Percentiles rank a stretch among this genome's conserved stretches.
Conservation (phyloP, 2,113 vertebrate genomes). For the Nothobranchius kuhntae region DNA sequence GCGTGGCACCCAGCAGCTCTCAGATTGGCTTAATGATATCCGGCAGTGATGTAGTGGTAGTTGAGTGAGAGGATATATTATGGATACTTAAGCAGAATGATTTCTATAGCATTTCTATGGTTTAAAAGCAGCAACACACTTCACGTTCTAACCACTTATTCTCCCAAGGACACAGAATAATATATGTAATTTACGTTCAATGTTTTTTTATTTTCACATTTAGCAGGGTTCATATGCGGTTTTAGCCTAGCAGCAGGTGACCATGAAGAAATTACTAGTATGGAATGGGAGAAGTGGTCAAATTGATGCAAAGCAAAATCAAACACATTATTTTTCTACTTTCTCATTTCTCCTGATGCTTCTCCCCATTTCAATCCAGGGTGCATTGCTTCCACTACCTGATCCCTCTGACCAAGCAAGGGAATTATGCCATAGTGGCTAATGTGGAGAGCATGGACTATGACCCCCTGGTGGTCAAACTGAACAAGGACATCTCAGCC, state of each 20-base stretch:
- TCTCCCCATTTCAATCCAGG: conserved; percentile 66
- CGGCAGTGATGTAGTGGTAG: conserved; percentile 13
- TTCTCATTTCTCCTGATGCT: not conserved
- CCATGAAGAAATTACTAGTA: not conserved
- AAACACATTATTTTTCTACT: not conserved
- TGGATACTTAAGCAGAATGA: conserved; percentile 24
- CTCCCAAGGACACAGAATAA: conserved; percentile 3
- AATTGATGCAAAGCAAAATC: not conserved
- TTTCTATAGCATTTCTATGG: conserved; percentile 26
- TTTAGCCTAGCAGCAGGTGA: conserved; percentile 2
- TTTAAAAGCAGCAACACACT: not conserved
- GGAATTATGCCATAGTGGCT: conserved; percentile 97
- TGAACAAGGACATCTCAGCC: conserved; percentile 98
- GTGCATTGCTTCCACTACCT: conserved; percentile 98
- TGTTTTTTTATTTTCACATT: not conserved
- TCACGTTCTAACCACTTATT: conserved; percentile 1
- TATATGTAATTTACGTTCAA: not conserved
- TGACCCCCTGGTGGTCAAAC: conserved; percentile 93
- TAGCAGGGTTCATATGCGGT: not conserved
- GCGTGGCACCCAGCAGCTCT: conserved; percentile 1
- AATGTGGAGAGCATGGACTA: conserved; percentile 99
- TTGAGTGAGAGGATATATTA: conserved; percentile 10
- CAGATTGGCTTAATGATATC: conserved; percentile 17
- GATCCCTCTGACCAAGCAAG: conserved; percentile 94
- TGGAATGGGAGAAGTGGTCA: not conserved